A percentile compares a stretch with the other conserved stretches of the same genome.
These are phyloP conservation scores for Drosophila sordidula DNA, from an alignment of 2,888 invertebrate species.

Conservation along the genomic window DNA sequence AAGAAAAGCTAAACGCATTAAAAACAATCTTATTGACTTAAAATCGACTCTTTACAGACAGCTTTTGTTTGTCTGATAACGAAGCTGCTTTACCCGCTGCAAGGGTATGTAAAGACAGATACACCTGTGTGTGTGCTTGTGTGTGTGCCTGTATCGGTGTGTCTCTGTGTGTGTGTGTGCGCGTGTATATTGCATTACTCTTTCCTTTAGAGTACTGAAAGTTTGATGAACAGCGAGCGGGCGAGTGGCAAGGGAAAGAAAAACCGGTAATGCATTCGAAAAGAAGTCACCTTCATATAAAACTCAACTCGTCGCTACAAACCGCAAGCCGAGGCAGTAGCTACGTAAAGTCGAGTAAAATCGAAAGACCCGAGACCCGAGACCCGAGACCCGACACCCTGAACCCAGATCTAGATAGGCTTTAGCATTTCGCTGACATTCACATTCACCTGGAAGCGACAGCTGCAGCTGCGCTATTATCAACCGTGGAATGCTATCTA, in stretches of 20 bases:
- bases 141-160: constrained; percentile 16
- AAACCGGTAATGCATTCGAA: constrained; percentile 80
- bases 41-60: constrained; percentile 1
- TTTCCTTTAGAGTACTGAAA: constrained; percentile 48
- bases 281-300: constrained; percentile 79
- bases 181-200: constrained; percentile 41
- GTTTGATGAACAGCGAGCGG: constrained; percentile 16
- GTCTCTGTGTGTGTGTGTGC: constrained; percentile 9
- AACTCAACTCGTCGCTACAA: constrained; percentile 51
- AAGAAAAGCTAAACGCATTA: neutral
- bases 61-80: constrained; percentile 25
- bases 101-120: constrained; percentile 54
- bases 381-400: constrained; percentile 4
- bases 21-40: constrained; percentile 2
- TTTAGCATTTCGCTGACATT: constrained; percentile 46
- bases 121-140: constrained; percentile 61
- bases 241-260: constrained; percentile 21
- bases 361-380: constrained; percentile 30
- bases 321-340: constrained; percentile 12
- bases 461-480: constrained; percentile 35
- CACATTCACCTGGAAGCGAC: constrained; percentile 24
- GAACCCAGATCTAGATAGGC: constrained; percentile 33
- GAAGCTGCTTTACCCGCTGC: constrained; percentile 23
- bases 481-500: constrained; percentile 28
- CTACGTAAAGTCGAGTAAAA: constrained; percentile 11